Evolutionary conservation across 2,888 invertebrate genomes (phyloP), one percentile per base, ranked within the genome.

Genomic region (Calameuta pallipes): DNA sequence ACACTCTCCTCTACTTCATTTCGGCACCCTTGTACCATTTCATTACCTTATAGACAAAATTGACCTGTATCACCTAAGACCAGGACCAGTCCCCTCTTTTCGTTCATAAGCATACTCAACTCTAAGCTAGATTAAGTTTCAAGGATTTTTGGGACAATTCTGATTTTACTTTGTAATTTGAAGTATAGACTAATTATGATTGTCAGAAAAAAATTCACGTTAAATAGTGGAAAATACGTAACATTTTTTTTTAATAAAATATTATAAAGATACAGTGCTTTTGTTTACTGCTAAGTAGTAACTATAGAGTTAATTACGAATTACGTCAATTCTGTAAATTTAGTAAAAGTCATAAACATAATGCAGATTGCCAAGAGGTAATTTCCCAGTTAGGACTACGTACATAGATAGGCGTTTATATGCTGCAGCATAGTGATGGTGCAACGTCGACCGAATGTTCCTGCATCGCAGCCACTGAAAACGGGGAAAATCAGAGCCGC

Each of bases 401-500:
- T 23, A 56, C 15, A 9, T 9, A 23, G 23, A 9, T 56, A 23
- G 0, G 56, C 15, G 56, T 9, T 23, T 23, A 56, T 9, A 23
- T 56, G 56, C 56, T 56, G 23, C 9, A 41, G 41, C 15, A 56
- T 56, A 15, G 56, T 23, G 56, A 23, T 56, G 56, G 56, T 56
- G 56, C 56, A 56, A 56, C 23, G 2, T 56, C 56, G 23, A 56
- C 23, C 56, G 23, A 56, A 56, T 23, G 56, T 56, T 56, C 56
- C 56, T 23, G 56, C 56, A 56, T 23, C 56, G 56, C 23, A 56
- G 56, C 23, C 56, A 56, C 23, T 56, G 9, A 23, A 56, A 56
- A 56, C 56, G 56, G 74, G 36, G 74, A 35, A 35, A 74, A 74
- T 33, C 23, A 74, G 74, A 74, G 74, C 74, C 74, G 34, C 74